Evolutionary conservation across 2,797 vertebrate genomes (phyloP).

Genomic region (Chelidonichthys spinosus): DNA sequence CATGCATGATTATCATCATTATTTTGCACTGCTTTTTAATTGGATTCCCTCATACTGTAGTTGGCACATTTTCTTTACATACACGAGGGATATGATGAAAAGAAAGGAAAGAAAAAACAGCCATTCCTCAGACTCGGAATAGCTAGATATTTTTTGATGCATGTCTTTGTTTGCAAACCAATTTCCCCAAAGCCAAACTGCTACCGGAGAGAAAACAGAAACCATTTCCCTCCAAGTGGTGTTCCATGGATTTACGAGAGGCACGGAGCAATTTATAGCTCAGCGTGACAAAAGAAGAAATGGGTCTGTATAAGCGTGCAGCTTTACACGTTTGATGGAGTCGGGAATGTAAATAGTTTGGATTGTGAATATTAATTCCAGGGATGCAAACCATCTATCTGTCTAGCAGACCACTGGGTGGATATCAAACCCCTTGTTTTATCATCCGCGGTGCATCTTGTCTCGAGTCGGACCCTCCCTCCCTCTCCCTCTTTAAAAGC

Average conservation of each 20-base stretch:
- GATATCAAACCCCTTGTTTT: constrained; percentile 63
- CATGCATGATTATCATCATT: neutral
- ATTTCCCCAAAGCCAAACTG: constrained; percentile 74
- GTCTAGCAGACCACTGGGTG: constrained; percentile 45
- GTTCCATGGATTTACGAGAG: constrained; percentile 71
- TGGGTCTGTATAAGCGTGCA: constrained; percentile 45
- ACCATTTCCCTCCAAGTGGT: constrained; percentile 69
- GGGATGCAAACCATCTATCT: constrained; percentile 41
- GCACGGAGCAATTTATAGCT: constrained; percentile 63
- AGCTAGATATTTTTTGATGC: constrained; percentile 70
- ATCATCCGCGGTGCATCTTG: constrained; percentile 56
- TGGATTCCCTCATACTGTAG: constrained; percentile 1
- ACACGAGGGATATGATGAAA: constrained; percentile 53
- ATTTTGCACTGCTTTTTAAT: constrained; percentile 17
- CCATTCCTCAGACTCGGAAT: constrained; percentile 56
- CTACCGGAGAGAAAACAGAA: constrained; percentile 71
- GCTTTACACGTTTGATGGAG: constrained; percentile 68
- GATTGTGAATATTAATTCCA: constrained; percentile 67
- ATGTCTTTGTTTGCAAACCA: constrained; percentile 76
- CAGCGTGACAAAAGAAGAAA: constrained; percentile 60
- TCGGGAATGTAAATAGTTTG: constrained; percentile 48
- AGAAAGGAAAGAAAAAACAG: constrained; percentile 57
- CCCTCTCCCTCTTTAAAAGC: constrained; percentile 50
- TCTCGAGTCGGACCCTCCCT: constrained; percentile 35
- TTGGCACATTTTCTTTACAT: constrained; percentile 31